Evolutionary conservation across 23 tunicate genomes (phyloP).

Genomic region (Styela plicata): DNA sequence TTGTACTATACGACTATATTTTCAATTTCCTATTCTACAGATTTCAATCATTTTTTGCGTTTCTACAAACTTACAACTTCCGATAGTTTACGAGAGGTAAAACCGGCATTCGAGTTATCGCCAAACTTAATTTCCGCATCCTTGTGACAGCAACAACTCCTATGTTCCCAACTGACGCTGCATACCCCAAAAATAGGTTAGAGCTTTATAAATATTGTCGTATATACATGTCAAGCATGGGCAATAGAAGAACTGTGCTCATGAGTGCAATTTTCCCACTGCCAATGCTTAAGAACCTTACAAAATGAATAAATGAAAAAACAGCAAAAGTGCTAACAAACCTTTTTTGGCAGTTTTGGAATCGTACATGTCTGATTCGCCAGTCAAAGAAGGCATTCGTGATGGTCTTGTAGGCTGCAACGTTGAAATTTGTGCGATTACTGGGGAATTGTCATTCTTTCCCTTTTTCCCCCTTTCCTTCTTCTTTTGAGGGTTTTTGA

Average conservation of each 20-base stretch:
- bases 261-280: too few species aligned
- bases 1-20: too few species aligned
- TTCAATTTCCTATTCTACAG: too few species aligned
- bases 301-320: too few species aligned
- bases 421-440: conserved; percentile 13
- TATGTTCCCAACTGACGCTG: neutral
- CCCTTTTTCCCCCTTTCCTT: conserved; percentile 14
- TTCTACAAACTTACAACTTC: neutral
- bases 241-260: too few species aligned
- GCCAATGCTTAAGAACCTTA: too few species aligned
- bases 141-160: neutral
- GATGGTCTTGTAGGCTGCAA: conserved; percentile 9
- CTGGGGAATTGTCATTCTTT: conserved; percentile 15
- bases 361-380: conserved; percentile 45
- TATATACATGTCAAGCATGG: too few species aligned
- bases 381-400: conserved; percentile 3
- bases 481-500: conserved; percentile 43
- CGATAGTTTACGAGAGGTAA: neutral
- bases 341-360: conserved; percentile 55
- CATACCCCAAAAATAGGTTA: too few species aligned
- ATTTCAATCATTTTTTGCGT: too few species aligned
- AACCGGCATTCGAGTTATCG: conserved; percentile 4
- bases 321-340: neutral
- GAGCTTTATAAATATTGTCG: too few species aligned
- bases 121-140: conserved; percentile 3